A percentile compares a stretch with the other conserved stretches of the same genome.
Evolutionary conservation across 1,140 invertebrate species (phyloP).

Genomic region (Pentalonia nigronervosa): DNA sequence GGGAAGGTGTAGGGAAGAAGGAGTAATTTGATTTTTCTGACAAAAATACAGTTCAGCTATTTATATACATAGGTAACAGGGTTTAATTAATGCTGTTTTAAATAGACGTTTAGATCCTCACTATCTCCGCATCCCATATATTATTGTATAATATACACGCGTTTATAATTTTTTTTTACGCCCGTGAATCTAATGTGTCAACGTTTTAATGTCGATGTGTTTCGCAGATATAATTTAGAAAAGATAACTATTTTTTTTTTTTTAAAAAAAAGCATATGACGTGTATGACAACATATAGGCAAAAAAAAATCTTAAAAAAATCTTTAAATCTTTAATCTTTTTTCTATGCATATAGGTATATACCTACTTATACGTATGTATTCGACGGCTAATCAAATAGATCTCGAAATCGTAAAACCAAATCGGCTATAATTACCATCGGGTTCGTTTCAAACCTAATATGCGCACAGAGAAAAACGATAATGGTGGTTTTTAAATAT

Average conservation of each 20-base stretch:
- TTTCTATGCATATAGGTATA: too few species aligned
- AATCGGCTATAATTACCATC: not conserved
- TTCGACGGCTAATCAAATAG: not conserved
- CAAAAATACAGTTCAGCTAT: not conserved
- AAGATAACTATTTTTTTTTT: not conserved
- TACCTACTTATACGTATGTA: not conserved
- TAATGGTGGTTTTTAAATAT: not conserved
- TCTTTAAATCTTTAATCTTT: too few species aligned
- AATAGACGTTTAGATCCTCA: not conserved
- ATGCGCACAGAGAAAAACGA: not conserved
- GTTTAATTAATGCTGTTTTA: conserved; percentile 11
- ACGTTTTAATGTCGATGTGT: not conserved
- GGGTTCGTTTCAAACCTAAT: not conserved
- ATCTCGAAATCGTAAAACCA: not conserved
- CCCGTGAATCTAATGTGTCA: not conserved
- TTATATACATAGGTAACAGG: not conserved
- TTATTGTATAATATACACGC: not conserved
- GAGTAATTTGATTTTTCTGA: not conserved
- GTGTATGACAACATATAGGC: too few species aligned
- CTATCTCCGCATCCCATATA: not conserved
- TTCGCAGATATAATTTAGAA: not conserved
- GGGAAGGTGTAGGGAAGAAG: not conserved
- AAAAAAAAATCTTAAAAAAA: too few species aligned
- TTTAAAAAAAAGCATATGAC: not conserved
- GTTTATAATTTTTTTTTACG: not conserved